These are phyloP conservation scores for Calidris pugnax DNA, from an alignment of 2,113 vertebrate species.

Conservation along the genomic window DNA sequence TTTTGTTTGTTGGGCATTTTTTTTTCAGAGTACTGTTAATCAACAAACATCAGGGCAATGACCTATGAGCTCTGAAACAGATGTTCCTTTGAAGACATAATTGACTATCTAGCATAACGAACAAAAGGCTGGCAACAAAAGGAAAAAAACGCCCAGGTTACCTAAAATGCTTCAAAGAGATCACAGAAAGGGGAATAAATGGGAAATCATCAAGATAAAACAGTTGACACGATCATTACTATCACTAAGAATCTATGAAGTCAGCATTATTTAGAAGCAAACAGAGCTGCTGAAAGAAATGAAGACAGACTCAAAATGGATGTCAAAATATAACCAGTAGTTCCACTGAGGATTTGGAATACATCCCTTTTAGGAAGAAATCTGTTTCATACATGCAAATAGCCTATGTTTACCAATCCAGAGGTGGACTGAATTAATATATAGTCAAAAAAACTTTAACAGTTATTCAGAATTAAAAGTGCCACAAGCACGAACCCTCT, in stretches of 20 bases:
- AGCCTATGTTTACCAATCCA: not conserved
- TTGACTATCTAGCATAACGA: not conserved
- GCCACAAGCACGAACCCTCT: not conserved
- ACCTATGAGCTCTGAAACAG: not conserved
- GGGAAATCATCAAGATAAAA: not conserved
- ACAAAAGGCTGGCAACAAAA: not conserved
- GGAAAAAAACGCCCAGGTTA: not conserved
- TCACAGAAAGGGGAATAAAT: not conserved
- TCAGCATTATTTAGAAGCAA: not conserved
- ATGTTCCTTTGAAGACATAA: not conserved
- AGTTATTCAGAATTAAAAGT: not conserved
- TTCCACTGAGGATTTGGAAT: not conserved
- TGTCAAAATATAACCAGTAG: not conserved
- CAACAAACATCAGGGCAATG: not conserved
- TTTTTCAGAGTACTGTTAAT: not conserved
- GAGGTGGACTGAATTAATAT: not conserved
- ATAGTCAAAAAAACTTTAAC: not conserved
- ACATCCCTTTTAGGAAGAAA: not conserved
- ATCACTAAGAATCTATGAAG: not conserved
- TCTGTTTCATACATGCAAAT: not conserved
- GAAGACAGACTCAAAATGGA: not conserved
- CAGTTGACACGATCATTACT: not conserved
- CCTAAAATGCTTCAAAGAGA: not conserved
- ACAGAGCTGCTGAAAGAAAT: not conserved
- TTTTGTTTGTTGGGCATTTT: not conserved